These are phyloP conservation scores for Meles meles DNA, from an alignment of 2,113 vertebrate species.

Conservation along the genomic window DNA sequence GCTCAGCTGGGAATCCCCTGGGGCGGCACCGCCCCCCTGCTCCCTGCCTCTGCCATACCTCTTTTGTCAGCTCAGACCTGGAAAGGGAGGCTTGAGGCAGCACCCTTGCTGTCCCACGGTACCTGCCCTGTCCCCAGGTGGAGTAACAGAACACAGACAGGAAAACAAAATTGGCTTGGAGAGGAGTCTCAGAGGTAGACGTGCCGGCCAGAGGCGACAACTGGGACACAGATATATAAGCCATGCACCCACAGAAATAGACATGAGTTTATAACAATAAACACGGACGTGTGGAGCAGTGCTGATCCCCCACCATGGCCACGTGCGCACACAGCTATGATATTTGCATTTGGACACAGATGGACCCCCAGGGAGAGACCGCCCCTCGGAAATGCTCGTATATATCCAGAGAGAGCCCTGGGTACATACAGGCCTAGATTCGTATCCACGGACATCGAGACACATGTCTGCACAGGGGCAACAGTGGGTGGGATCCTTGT, in stretches of 20 bases:
- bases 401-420: background rate
- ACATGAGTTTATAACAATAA: background rate
- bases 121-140: background rate
- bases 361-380: background rate
- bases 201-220: background rate
- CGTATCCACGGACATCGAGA: background rate
- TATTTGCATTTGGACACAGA: background rate
- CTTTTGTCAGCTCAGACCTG: background rate
- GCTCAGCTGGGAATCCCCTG: background rate
- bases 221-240: background rate
- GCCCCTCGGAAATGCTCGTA: background rate
- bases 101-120: background rate
- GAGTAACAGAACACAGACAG: background rate
- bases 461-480: rapidly evolving
- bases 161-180: background rate
- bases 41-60: background rate
- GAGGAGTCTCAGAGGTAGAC: background rate
- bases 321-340: background rate
- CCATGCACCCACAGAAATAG: background rate
- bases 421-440: background rate
- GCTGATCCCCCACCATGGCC: too few relatives aligned
- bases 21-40: background rate
- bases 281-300: background rate
- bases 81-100: background rate
- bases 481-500: background rate